These are phyloP conservation scores for Xanthia icteritia DNA, from an alignment of 2,888 invertebrate species.

Conservation along the genomic window DNA sequence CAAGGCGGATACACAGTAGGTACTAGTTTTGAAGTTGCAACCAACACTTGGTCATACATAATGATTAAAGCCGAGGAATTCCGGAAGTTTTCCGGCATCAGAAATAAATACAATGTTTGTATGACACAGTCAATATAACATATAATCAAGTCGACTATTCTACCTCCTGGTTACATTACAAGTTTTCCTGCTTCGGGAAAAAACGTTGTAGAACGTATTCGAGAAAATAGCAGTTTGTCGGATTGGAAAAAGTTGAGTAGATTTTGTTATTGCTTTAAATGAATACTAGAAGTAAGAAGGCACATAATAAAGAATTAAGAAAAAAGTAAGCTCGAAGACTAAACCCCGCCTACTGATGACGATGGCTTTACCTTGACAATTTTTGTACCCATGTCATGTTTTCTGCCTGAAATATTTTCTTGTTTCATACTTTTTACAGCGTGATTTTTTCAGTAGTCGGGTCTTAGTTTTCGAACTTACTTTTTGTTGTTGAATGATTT, in stretches of 20 bases:
- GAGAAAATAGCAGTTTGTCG: slow-evolving; percentile 8
- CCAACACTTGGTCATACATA: neutral
- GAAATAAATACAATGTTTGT: slow-evolving; percentile 47
- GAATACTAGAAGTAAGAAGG: neutral
- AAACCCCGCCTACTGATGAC: no score
- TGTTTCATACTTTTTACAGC: no score
- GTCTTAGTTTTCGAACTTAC: no score
- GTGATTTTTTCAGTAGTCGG: no score
- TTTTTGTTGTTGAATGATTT: no score
- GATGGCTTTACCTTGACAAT: no score
- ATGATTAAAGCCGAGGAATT: slow-evolving; percentile 15
- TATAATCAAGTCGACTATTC: neutral
- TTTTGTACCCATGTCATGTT: no score
- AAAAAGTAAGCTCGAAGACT: no score
- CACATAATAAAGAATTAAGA: no score
- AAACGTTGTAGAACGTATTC: slow-evolving; percentile 11
- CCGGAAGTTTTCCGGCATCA: neutral
- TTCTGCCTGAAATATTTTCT: no score
- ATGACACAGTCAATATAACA: slow-evolving; percentile 11
- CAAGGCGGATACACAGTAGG: neutral
- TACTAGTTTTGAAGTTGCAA: neutral
- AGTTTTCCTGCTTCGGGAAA: slow-evolving; percentile 48
- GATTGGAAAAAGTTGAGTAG: slow-evolving; percentile 20
- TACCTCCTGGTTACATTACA: slow-evolving; percentile 18
- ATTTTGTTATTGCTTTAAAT: slow-evolving; percentile 1